Evolutionary conservation across 2,113 vertebrate genomes (phyloP), one percentile per base, ranked within the genome.

Genomic region (Melanostigma gelatinosum): DNA sequence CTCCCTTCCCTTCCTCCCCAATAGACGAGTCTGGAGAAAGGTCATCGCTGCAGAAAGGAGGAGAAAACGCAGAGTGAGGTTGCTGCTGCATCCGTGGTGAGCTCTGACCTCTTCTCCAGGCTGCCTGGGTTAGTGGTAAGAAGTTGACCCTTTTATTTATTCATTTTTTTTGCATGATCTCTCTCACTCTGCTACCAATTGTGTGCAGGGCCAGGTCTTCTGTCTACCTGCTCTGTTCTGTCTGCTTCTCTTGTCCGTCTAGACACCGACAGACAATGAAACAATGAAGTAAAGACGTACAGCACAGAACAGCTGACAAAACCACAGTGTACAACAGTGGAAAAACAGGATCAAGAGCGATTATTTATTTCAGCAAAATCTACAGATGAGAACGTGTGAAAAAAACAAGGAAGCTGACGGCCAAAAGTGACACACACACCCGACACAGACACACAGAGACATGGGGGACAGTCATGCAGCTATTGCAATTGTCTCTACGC

Each of bases 41-140:
- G 90, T 95, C 94, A 91, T 95, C 94, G 92, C 94, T 95, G 94
- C 92, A 93, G 94, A 95, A 95, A 95, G 94, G 94, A 95, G 94
- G 94, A 95, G 94, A 95, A 95, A 95, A 95, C 72, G 93, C 93
- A 95, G 94, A 95, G 93, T 94, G 93, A 95, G 93, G 94, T 89
- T 86, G 90, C 92, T 93, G 92, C 92, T 87, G 91, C 88, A 88
- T 92, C 93, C 92, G 89, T 85, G 89, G 84, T 89, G 92, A 92
- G 79, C 90, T 91, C 90, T 94, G 93, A 94, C 90, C 92, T 93
- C 92, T 93, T 93, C 92, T 94, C 90, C 92, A 91, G 90, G 85
- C 89, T 91, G 91, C 85, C 86, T 91, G 91, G 89, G 76, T 85
- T 85, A 89, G 84, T 87, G 87, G 85, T 82, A 85, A 90, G 90